Evolutionary conservation across 2,888 invertebrate genomes (phyloP).

Genomic region (Heliconius cydno): DNA sequence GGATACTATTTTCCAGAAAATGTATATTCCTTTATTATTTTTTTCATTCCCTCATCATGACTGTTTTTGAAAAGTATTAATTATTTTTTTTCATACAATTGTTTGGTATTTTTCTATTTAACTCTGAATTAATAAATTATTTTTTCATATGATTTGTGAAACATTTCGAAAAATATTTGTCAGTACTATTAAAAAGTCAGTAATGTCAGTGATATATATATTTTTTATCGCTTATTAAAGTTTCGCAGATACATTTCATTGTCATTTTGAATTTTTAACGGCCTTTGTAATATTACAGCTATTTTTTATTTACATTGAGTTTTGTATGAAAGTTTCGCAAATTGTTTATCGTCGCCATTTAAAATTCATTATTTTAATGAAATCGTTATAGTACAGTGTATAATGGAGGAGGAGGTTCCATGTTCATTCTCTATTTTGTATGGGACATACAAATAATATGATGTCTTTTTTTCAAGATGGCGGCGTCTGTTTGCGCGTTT

Average conservation of each 20-base stretch:
- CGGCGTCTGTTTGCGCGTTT: slow-evolving; percentile 54
- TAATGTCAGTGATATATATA: no score
- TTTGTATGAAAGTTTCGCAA: slow-evolving; percentile 49
- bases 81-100: neutral
- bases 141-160: neutral
- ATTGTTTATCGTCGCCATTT: slow-evolving; percentile 46
- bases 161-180: neutral
- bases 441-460: neutral
- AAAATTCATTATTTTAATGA: slow-evolving; percentile 2
- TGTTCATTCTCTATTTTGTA: neutral
- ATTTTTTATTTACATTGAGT: slow-evolving; percentile 50
- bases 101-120: neutral
- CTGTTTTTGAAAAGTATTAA: neutral
- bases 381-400: neutral
- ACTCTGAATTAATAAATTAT: slow-evolving; percentile 12
- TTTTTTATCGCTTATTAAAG: slow-evolving; percentile 52
- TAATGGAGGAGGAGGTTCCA: neutral
- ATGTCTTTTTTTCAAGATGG: slow-evolving; percentile 49
- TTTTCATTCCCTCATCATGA: slow-evolving; percentile 25
- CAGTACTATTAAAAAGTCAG: no score
- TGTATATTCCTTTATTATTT: slow-evolving; percentile 45
- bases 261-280: slow-evolving; percentile 63
- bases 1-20: slow-evolving; percentile 33
- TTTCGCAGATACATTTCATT: slow-evolving; percentile 55
- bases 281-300: slow-evolving; percentile 50